These are phyloP conservation scores for Microcebus griseorufus DNA, from an alignment of 2,113 vertebrate genomes.

Conservation along the genomic window DNA sequence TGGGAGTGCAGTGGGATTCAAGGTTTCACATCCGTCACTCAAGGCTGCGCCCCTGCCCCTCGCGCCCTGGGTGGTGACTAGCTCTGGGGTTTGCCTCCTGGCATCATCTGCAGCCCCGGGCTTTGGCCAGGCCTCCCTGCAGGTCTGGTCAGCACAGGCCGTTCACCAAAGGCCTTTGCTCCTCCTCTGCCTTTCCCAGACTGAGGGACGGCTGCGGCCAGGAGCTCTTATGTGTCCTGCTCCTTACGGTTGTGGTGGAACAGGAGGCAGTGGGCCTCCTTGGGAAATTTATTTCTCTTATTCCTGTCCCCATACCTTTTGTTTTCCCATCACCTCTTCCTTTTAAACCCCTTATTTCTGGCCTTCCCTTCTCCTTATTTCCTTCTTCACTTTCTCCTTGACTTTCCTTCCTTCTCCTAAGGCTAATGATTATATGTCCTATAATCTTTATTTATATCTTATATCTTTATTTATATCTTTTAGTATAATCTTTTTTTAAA, in stretches of 20 bases:
- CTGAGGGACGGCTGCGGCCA: background rate
- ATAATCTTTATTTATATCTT: too few species aligned
- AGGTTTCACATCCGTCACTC: background rate
- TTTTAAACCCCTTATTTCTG: background rate
- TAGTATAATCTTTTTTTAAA: background rate
- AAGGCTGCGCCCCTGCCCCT: background rate
- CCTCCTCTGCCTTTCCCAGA: background rate
- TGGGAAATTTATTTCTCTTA: background rate
- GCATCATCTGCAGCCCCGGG: background rate
- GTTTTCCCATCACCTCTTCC: background rate
- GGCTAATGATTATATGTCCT: background rate
- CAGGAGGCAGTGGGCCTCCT: background rate
- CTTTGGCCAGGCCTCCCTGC: background rate
- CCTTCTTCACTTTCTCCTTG: background rate
- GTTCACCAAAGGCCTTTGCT: background rate
- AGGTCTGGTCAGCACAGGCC: background rate
- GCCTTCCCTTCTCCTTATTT: background rate
- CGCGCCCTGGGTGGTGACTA: background rate
- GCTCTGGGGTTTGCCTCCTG: background rate
- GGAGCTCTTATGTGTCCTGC: background rate
- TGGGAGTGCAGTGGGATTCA: slow-evolving; percentile 20
- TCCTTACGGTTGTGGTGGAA: background rate
- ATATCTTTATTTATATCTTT: background rate
- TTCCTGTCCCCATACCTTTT: background rate
- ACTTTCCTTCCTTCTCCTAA: background rate